Evolutionary conservation across 2,888 invertebrate species (phyloP).

Genomic region (Sesia apiformis): DNA sequence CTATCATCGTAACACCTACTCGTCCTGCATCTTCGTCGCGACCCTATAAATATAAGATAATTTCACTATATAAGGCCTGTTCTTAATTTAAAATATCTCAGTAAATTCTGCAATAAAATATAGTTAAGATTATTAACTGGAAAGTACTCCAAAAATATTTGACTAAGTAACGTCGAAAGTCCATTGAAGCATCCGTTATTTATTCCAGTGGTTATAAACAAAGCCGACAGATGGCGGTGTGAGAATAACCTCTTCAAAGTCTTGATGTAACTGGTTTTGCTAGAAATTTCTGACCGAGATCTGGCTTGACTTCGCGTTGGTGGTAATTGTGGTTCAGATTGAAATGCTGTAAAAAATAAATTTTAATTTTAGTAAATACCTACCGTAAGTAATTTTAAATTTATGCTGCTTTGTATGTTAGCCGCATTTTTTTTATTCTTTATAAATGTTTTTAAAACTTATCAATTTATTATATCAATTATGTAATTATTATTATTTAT

Average conservation of each 20-base stretch:
- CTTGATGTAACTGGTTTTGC: conserved; percentile 10
- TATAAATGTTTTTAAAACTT: too few relatives aligned
- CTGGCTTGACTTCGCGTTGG: conserved; percentile 70
- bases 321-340: conserved; percentile 64
- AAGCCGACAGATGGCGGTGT: conserved; percentile 70
- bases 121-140: conserved; percentile 26
- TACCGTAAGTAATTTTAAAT: too few relatives aligned
- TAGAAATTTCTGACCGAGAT: conserved; percentile 16
- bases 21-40: conserved; percentile 72
- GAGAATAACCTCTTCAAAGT: conserved; percentile 65
- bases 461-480: too few relatives aligned
- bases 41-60: conserved; percentile 33
- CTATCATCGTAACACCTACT: conserved; percentile 76
- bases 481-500: too few relatives aligned
- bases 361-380: background rate
- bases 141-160: conserved; percentile 48
- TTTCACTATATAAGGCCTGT: too few relatives aligned
- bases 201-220: conserved; percentile 78
- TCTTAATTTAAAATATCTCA: too few relatives aligned
- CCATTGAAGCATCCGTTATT: conserved; percentile 84
- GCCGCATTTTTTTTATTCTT: too few relatives aligned
- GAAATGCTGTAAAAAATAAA: conserved; percentile 48
- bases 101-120: too few relatives aligned
- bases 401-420: too few relatives aligned
- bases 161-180: conserved; percentile 77